Evolutionary conservation across 92 coral and sea anemone genomes (phyloP), one percentile per base, ranked within the genome.

Genomic region (Parazoanthus atlanticus): DNA sequence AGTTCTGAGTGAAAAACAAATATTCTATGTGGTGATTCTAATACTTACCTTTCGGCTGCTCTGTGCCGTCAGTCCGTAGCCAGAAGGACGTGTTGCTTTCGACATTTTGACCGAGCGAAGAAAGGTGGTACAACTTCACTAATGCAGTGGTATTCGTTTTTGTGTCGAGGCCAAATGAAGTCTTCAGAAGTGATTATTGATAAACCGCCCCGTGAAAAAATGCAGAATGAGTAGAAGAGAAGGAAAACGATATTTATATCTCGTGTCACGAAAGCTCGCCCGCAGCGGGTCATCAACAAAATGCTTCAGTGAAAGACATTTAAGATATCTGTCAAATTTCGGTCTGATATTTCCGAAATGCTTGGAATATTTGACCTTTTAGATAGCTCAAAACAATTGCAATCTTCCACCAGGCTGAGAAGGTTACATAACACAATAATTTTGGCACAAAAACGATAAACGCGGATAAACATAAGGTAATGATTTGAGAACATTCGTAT

Each of bases 61-160:
- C 33, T 84, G 87, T 1, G 87, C 76, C 1, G 87, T 69, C 10
- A 84, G 30, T 17, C 87, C 87, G 2, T 67, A 84, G 3, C 87
- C 87, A 15, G 87, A 43, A 1, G 87, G 87, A 41, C 87, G 87
- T n/a, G 40, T 69, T 69, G 87, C 87, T 3, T 70, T 38, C 17
- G 87, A 70, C 87, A 84, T 84, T 43, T 84, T 67, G 87, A 46
- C 1, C 3, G 56, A 83, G 76, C 15, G 13, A 43, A 29, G 49
- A 32, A 34, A 6, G 9, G 23, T 5, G 26, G 11, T 52, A n/a
- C 58, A 23, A 10, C 38, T 78, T 30, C 38, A 40, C 29, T 40
- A 11, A n/a, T 1, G 28, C 8, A 29, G 13, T 6, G 34, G n/a
- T 34, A 17, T 13, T 15, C 2, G 86, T n/a, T 8, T n/a, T 32